These are phyloP conservation scores for Drosophila pseudoananassae DNA, from an alignment of 1,140 invertebrate genomes.

Conservation along the genomic window DNA sequence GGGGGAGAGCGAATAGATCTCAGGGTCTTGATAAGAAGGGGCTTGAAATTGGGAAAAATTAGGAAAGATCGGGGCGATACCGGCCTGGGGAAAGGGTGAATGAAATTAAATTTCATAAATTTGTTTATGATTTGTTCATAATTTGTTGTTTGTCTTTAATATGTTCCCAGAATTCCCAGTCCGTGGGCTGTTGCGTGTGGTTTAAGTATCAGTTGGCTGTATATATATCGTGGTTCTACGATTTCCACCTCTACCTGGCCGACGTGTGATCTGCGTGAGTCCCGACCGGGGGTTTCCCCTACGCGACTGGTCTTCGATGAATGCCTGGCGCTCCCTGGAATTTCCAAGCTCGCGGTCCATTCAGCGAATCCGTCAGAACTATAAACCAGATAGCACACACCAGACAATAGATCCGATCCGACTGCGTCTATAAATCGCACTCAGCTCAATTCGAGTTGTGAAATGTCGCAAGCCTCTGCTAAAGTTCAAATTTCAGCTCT, in stretches of 20 bases:
- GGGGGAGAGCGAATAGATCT: slow-evolving; percentile 53
- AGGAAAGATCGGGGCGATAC: neutral
- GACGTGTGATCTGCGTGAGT: slow-evolving; percentile 19
- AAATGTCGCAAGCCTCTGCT: slow-evolving; percentile 55
- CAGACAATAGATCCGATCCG: neutral
- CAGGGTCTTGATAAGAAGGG: slow-evolving; percentile 48
- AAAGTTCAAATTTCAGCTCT: slow-evolving; percentile 64
- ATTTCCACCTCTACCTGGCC: slow-evolving; percentile 47
- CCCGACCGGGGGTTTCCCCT: slow-evolving; percentile 59
- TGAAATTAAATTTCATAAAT: slow-evolving; percentile 75
- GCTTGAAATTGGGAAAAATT: slow-evolving; percentile 29
- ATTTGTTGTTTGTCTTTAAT: slow-evolving; percentile 72
- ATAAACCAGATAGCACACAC: slow-evolving; percentile 11
- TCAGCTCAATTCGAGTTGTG: slow-evolving; percentile 38
- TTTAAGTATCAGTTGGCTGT: slow-evolving; percentile 24
- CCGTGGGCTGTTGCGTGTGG: slow-evolving; percentile 32
- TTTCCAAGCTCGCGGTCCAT: slow-evolving; percentile 57
- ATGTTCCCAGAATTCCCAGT: slow-evolving; percentile 47
- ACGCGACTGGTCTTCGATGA: slow-evolving; percentile 21
- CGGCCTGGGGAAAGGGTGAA: slow-evolving; percentile 50
- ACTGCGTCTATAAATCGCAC: neutral
- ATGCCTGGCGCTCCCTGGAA: slow-evolving; percentile 36
- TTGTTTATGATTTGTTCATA: slow-evolving; percentile 76
- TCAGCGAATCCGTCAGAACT: slow-evolving; percentile 22
- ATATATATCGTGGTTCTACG: slow-evolving; percentile 4